Evolutionary conservation across 2,888 invertebrate genomes (phyloP).

Genomic region (Quadroppia sp.): DNA sequence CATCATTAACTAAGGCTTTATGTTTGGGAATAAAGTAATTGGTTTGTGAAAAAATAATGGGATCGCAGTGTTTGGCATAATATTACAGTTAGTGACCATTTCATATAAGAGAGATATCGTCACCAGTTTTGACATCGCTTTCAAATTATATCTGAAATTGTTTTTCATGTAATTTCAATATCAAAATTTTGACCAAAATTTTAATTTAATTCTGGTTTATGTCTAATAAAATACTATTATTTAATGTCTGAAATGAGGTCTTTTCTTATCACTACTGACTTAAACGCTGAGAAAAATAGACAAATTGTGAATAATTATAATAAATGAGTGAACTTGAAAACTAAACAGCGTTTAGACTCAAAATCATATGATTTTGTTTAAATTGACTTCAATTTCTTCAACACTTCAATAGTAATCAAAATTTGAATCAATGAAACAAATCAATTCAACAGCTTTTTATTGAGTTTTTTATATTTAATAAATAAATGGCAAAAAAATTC

Average conservation of each 20-base stretch:
- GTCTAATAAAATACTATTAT: not conserved
- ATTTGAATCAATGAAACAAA: no score
- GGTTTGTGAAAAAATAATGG: not conserved
- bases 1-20: not conserved
- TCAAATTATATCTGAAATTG: not conserved
- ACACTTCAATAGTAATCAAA: no score
- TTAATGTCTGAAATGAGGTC: not conserved
- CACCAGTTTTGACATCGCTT: not conserved
- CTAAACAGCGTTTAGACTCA: not conserved
- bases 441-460: no score
- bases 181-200: not conserved
- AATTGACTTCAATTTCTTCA: no score
- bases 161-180: not conserved
- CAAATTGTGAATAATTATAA: not conserved
- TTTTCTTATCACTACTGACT: not conserved
- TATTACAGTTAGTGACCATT: not conserved
- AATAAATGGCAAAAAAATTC: no score
- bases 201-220: not conserved
- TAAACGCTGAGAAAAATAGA: not conserved
- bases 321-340: slow-evolving; percentile 8
- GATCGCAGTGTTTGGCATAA: not conserved
- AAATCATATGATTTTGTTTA: no score
- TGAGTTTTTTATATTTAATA: no score
- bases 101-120: not conserved
- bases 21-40: not conserved